A percentile compares a stretch with the other conserved stretches of the same genome.
Evolutionary conservation across 1,140 invertebrate species (phyloP).

Genomic region (Pseudobourletiella spinata): DNA sequence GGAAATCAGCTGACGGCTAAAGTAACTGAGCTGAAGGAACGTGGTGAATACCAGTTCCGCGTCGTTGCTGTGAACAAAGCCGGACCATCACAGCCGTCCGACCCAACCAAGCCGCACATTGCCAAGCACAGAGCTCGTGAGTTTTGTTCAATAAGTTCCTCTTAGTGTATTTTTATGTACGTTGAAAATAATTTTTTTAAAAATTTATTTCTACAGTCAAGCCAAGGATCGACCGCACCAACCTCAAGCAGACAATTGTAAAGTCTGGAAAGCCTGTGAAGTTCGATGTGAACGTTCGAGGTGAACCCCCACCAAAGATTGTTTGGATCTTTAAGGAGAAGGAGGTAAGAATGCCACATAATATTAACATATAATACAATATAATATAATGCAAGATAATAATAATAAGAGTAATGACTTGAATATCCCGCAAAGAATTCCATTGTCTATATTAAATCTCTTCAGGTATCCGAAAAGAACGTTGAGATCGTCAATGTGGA

Average conservation of each 20-base stretch:
- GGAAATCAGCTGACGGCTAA: conserved; percentile 66
- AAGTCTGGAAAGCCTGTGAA: conserved; percentile 85
- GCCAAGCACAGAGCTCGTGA: conserved; percentile 81
- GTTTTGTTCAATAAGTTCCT: conserved; percentile 38
- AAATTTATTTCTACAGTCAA: conserved; percentile 59
- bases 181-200: background rate
- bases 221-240: conserved; percentile 91
- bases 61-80: conserved; percentile 94
- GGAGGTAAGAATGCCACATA: conserved; percentile 42
- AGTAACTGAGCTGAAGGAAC: conserved; percentile 78
- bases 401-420: no score
- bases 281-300: conserved; percentile 86
- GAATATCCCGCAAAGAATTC: no score
- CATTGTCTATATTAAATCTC: no score
- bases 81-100: conserved; percentile 74
- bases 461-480: conserved; percentile 53
- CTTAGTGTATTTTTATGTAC: background rate
- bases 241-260: conserved; percentile 80
- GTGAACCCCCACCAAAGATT: conserved; percentile 86
- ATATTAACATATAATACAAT: background rate
- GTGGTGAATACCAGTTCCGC: conserved; percentile 88
- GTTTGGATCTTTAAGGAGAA: conserved; percentile 68
- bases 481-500: conserved; percentile 81
- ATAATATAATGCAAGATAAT: no score
- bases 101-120: conserved; percentile 82